Conservation (phyloP, 2,888 invertebrate genomes). For the Spatulosminthurus flaviceps region DNA sequence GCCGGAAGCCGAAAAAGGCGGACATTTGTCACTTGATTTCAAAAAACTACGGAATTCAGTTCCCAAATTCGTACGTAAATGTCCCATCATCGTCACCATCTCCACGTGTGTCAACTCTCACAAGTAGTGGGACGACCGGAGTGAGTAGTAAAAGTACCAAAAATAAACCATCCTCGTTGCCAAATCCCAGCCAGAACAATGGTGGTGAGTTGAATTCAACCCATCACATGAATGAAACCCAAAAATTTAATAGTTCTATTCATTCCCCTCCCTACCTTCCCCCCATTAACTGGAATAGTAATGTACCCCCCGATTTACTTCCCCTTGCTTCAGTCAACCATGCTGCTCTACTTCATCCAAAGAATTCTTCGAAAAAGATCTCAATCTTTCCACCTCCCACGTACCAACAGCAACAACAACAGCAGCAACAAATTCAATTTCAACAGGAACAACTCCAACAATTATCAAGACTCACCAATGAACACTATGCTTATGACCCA, state of each 20-base stretch:
- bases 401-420: slow-evolving; percentile 68
- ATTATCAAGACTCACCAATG: slow-evolving; percentile 65
- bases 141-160: slow-evolving; percentile 66
- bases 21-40: slow-evolving; percentile 91
- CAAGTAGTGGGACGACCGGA: slow-evolving; percentile 32
- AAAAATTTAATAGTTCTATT: slow-evolving; percentile 10
- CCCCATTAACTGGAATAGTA: slow-evolving; percentile 66
- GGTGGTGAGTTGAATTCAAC: slow-evolving; percentile 35
- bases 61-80: slow-evolving; percentile 60
- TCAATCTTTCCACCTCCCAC: neutral
- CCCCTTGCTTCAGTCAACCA: slow-evolving; percentile 65
- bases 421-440: slow-evolving; percentile 66
- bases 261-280: slow-evolving; percentile 18
- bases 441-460: slow-evolving; percentile 66
- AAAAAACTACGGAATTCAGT: slow-evolving; percentile 81
- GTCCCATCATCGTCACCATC: slow-evolving; percentile 52
- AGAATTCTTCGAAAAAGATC: slow-evolving; percentile 62
- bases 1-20: slow-evolving; percentile 89
- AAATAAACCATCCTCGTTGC: slow-evolving; percentile 71
- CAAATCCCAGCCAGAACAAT: slow-evolving; percentile 68
- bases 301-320: slow-evolving; percentile 67
- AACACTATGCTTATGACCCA: slow-evolving; percentile 64
- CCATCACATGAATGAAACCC: slow-evolving; percentile 15
- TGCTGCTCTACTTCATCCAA: slow-evolving; percentile 63
- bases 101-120: slow-evolving; percentile 25